Evolutionary conservation across 2,113 vertebrate species (phyloP).

Genomic region (Chamaea fasciata): DNA sequence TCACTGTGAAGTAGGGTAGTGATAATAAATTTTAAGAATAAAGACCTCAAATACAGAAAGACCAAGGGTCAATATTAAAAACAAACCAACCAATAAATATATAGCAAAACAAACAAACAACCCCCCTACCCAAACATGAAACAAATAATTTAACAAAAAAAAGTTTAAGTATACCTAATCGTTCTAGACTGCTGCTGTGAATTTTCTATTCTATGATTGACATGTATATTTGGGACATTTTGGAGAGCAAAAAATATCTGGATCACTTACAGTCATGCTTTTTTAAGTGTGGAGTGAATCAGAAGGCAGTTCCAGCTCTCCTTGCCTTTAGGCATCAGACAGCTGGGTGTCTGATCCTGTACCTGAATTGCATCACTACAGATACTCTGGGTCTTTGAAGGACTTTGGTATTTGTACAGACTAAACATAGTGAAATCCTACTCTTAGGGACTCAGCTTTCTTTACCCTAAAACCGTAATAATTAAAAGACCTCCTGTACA

Average conservation of each 20-base stretch:
- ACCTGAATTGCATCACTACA: neutral
- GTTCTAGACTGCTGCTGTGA: neutral
- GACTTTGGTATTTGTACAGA: neutral
- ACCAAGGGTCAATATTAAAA: neutral
- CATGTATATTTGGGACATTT: neutral
- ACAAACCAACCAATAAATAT: neutral
- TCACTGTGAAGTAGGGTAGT: neutral
- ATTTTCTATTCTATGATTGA: neutral
- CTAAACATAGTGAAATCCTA: neutral
- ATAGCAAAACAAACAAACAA: neutral
- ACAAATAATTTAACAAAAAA: neutral
- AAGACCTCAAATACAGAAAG: neutral
- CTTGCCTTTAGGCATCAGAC: neutral
- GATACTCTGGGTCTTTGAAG: neutral
- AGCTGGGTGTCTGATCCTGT: neutral
- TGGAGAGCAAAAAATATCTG: neutral
- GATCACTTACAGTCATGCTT: neutral
- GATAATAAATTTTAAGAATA: neutral
- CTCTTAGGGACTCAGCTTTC: neutral
- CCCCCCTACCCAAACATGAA: rapidly evolving
- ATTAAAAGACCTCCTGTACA: neutral
- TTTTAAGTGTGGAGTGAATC: neutral
- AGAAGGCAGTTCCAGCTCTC: neutral
- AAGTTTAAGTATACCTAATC: neutral
- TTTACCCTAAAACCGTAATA: neutral